Percentiles rank a stretch among this genome's conserved stretches.
Conservation (phyloP, 30 jellyfish, hydroid and myxozoan species). For the Cassiopea andromeda region DNA sequence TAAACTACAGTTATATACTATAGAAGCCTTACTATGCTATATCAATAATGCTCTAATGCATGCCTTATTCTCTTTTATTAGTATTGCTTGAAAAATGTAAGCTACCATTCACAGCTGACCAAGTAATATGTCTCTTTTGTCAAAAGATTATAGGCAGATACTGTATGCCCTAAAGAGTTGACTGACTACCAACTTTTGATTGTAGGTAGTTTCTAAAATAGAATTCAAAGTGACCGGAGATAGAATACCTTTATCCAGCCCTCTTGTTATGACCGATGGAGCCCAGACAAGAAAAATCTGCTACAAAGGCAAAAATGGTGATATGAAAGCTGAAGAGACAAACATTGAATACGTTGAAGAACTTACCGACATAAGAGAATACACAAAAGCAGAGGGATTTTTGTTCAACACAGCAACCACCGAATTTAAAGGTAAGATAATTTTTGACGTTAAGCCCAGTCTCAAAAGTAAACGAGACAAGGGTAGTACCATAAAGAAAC, state of each 20-base stretch:
- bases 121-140: not conserved
- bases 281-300: conserved; percentile 29
- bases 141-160: not conserved
- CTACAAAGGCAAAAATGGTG: conserved; percentile 18
- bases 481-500: too few relatives aligned
- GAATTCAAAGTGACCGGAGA: conserved; percentile 36
- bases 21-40: too few relatives aligned
- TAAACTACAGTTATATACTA: too few relatives aligned
- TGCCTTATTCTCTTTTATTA: too few relatives aligned
- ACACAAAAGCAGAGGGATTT: conserved; percentile 42
- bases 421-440: not conserved
- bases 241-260: not conserved
- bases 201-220: conserved; percentile 10
- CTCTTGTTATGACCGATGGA: conserved; percentile 8
- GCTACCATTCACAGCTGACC: too few relatives aligned
- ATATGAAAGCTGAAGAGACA: not conserved
- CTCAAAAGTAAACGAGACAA: too few relatives aligned
- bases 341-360: conserved; percentile 11
- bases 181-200: not conserved
- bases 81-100: too few relatives aligned
- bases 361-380: conserved; percentile 14
- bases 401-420: conserved; percentile 23
- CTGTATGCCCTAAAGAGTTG: not conserved
- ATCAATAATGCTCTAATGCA: too few relatives aligned
- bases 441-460: not conserved